A percentile compares a stretch with the other conserved stretches of the same genome.
Conservation (phyloP, 2,113 vertebrate species). For the Antechinus stuartii region DNA sequence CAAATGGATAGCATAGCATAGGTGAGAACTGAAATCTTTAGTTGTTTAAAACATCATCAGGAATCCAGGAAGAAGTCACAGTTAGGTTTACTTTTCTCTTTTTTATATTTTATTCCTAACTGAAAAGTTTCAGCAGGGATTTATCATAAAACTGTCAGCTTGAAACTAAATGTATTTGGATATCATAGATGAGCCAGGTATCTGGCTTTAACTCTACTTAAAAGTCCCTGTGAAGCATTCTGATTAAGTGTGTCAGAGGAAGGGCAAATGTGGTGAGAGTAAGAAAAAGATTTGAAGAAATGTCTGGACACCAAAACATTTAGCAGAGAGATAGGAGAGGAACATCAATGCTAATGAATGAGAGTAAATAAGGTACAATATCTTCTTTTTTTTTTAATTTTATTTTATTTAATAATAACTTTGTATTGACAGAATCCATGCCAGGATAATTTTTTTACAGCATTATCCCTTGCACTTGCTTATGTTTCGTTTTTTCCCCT, state of each 20-base stretch:
- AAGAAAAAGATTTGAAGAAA: background rate
- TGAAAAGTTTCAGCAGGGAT: background rate
- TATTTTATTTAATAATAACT: too few species aligned
- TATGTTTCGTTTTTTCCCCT: too few species aligned
- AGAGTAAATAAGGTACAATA: background rate
- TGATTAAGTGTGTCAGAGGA: background rate
- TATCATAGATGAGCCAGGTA: background rate
- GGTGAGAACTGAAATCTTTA: background rate
- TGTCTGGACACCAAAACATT: background rate
- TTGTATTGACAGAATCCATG: too few species aligned
- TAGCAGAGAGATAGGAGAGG: background rate
- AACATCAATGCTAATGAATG: background rate
- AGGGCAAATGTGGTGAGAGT: background rate
- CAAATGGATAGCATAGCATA: background rate
- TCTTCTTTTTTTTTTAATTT: too few species aligned
- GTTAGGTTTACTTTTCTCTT: background rate
- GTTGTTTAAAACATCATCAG: background rate
- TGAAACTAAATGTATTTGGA: background rate
- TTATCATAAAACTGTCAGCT: background rate
- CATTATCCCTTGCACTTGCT: too few species aligned
- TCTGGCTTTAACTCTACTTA: background rate
- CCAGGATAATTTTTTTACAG: too few species aligned
- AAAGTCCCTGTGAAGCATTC: background rate
- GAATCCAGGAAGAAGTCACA: background rate
- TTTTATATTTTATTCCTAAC: background rate